Base-by-base conservation (phyloP, 30 jellyfish, hydroid and myxozoan genomes). In the Catostylus mosaicus region DNA sequence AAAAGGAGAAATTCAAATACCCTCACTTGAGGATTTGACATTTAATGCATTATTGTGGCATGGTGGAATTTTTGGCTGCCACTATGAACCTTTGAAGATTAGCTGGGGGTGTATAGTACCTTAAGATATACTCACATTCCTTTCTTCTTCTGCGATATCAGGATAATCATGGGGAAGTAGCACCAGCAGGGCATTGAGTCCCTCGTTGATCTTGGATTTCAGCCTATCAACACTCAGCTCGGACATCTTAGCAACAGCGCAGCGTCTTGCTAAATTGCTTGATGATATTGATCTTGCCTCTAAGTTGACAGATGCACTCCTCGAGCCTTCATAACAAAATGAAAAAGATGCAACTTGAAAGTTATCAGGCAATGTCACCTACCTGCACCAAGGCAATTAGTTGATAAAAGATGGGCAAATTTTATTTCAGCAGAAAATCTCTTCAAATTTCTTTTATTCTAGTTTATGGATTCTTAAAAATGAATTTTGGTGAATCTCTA, bases 211-310 rank as follows among this genome's bases (percentile, higher is more conserved):
- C 6, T 90, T 94, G 23, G 64, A 22, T 63, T 93, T 83, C 30
- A 93, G 77, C 24, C 35, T 78, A 20, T 87, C 96, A 3, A 77
- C 47, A 1, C 86, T 48, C 45, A 93, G 52, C 29, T 87, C 94
- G 7, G 88, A 77, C 43, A 76, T 59, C 37, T 86, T 73, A 10
- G 95, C 92, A 75, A 93, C 97, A 0, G 91, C 99, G 77, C 99
- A 93, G 35, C 99, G 88, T 50, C 99, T 75, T 27, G 91, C 93
- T 23, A 93, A 78, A 38, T 67, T 88, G 23, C 73, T 85, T 46
- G 99, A 76, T 38, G 95, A 48, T 1, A 93, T 48, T 26, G 97
- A 88, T 29, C 99, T 56, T 27, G 99, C 99, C 64, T 93, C 99
- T 36, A 87, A 52, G 46, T 93, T 93, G 72, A 93, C 95, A 69